Percentiles rank a stretch among this genome's conserved stretches.
phyloP scores from a whole-genome alignment of 2,113 vertebrate genomes.

The Tiliqua scincoides region DNA sequence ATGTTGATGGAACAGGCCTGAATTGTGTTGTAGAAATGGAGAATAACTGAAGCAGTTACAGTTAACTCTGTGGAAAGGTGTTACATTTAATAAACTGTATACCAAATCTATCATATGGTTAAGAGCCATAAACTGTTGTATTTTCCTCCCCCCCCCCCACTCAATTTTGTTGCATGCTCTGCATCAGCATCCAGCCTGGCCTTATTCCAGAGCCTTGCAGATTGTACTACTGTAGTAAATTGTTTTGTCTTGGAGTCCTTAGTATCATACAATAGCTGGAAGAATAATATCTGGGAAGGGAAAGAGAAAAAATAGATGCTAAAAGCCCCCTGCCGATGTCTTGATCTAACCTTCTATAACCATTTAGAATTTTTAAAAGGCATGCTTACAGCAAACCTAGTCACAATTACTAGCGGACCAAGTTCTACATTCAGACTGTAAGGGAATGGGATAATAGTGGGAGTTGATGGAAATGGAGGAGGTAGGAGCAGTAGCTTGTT shows the following conservation, averaged over 20 bases:
- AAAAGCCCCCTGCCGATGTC: not conserved
- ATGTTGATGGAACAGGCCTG: not conserved
- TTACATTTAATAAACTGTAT: no score
- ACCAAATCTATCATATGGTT: no score
- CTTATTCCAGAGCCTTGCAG: not conserved
- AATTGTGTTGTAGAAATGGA: not conserved
- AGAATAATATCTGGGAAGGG: no score
- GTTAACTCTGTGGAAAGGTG: not conserved
- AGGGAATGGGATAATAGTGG: no score
- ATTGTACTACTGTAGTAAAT: not conserved
- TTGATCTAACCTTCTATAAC: not conserved
- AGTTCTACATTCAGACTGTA: no score
- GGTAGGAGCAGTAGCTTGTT: not conserved
- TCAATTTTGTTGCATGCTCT: not conserved
- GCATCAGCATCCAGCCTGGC: not conserved
- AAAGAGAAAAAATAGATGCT: not conserved
- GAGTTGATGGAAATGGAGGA: not conserved
- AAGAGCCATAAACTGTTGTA: no score
- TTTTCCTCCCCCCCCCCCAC: not conserved
- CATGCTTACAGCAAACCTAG: no score
- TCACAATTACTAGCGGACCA: no score
- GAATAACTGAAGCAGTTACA: not conserved
- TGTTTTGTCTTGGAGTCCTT: not conserved
- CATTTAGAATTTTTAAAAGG: not conserved
- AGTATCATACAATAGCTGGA: not conserved